Evolutionary conservation across 2,113 vertebrate species (phyloP), one percentile per base, ranked within the genome.

Genomic region (Merops nubicus): DNA sequence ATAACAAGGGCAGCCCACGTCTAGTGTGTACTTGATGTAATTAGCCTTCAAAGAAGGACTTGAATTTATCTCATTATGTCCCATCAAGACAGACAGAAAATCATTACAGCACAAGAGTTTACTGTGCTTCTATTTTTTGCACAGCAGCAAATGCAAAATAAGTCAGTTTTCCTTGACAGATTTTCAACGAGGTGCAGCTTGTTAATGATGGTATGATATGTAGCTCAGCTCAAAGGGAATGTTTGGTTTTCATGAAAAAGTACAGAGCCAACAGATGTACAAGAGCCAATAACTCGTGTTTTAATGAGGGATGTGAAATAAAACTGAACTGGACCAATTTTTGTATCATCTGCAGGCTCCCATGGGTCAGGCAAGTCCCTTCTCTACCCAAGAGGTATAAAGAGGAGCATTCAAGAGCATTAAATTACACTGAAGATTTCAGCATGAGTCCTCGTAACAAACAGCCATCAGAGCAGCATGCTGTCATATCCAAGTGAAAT

Each of bases 61-160:
- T 81, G 89, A 73, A 93, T 93, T 96, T 95, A 95, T 95, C 73
- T 92, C 91, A 88, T 95, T 97, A 96, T 68, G 48, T 56, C 86
- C 89, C 94, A 97, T 89, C 95, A 89, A 96, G 68, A 96, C 59
- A 79, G 93, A 93, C 88, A 97, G 90, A 96, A 97, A 97, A 97
- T 96, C 93, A 96, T 75, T 97, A 95, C 5, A 12, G 29, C 95
- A 93, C 40, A 87, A 54, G 59, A 85, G 56, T 96, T 95, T 93
- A 91, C 78, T 5, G 7, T 12, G 76, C 20, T 81, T 96, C 48
- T 88, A 42, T 84, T 89, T 84, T 89, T 64, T 74, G 47, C 89
- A 86, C 97, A 95, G 63, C 69, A 95, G 62, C 31, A 90, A 65
- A 91, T 62, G 87, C 69, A 95, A 92, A 85, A 63, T 81, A 87